Evolutionary conservation across 2,113 vertebrate species (phyloP), one percentile per base, ranked within the genome.

Genomic region (Cyprinodon tularosa): DNA sequence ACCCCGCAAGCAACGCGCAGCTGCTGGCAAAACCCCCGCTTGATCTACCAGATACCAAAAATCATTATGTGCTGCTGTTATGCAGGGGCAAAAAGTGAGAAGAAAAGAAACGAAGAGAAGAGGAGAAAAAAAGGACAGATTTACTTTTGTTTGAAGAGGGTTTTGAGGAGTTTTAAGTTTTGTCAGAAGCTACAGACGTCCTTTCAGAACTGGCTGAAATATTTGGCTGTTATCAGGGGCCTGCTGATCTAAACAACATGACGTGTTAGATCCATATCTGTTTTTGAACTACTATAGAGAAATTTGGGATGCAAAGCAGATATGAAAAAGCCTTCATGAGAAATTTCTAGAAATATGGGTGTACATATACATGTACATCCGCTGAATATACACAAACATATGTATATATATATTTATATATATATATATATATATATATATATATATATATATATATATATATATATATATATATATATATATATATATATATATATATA

Each of bases 31-130:
- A 88, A 80, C 72, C 84, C 17, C 82, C 0, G 66, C 85, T 84
- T 81, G 81, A 90, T 90, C 86, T 86, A 83, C 66, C 78, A 91
- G 90, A 90, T 84, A 89, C 78, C 74, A 82, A 73, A 87, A 92
- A 88, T 88, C 80, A 89, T 90, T 88, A 88, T 84, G 82, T 60
- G 76, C 71, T 83, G 86, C 90, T 90, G 84, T 85, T 86, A 79
- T 79, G 71, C 81, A 68, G 69, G 68, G n/a, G 62, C 60, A 50
- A 66, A 71, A 75, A 73, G 72, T 66, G 78, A 72, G 77, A 60
- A 73, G 76, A 71, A 82, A 69, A 72, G 69, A 84, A 37, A 36
- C 50, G 68, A 78, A 47, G 68, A 75, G 62, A 77, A 37, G 63
- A 50, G 53, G 44, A 39, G 64, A 82, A 74, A 76, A 45, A 47